A percentile compares a stretch with the other conserved stretches of the same genome.
These are phyloP conservation scores for Cerastis rubricosa DNA, from an alignment of 2,888 invertebrate genomes.

Conservation along the genomic window DNA sequence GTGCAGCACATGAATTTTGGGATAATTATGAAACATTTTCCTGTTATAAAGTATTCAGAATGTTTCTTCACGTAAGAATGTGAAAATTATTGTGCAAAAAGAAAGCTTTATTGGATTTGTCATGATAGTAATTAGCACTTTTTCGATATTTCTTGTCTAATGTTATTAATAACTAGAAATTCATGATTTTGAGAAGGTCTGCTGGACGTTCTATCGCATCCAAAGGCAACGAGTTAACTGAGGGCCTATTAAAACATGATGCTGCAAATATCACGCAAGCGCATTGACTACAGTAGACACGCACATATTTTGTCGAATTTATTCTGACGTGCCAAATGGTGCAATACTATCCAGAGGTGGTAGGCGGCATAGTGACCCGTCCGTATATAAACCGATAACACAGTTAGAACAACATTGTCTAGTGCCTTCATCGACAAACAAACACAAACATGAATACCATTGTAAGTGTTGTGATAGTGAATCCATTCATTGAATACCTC, in stretches of 20 bases:
- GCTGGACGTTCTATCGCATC: conserved; percentile 27
- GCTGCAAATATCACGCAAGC: conserved; percentile 76
- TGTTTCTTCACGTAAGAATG: neutral
- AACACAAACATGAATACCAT: conserved; percentile 87
- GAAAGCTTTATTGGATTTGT: neutral
- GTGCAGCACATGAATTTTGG: neutral
- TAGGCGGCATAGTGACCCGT: conserved; percentile 82
- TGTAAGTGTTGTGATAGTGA: conserved; percentile 87
- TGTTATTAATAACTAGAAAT: neutral
- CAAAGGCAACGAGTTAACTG: conserved; percentile 53
- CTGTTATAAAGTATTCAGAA: conserved; percentile 25
- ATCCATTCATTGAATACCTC: conserved; percentile 63
- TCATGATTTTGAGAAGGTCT: conserved; percentile 4
- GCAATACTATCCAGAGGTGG: conserved; percentile 87
- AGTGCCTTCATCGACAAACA: conserved; percentile 84
- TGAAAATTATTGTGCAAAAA: conserved; percentile 9
- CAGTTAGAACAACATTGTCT: conserved; percentile 87
- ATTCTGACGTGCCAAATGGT: conserved; percentile 84
- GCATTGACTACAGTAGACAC: conserved; percentile 76
- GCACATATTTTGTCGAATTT: conserved; percentile 84
- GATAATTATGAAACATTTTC: neutral
- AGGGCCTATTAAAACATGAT: conserved; percentile 64
- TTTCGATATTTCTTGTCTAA: neutral
- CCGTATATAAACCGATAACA: conserved; percentile 87
- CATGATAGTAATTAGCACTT: neutral